Conservation (phyloP, 2,113 vertebrate species). For the Anarhynchus alexandrinus region DNA sequence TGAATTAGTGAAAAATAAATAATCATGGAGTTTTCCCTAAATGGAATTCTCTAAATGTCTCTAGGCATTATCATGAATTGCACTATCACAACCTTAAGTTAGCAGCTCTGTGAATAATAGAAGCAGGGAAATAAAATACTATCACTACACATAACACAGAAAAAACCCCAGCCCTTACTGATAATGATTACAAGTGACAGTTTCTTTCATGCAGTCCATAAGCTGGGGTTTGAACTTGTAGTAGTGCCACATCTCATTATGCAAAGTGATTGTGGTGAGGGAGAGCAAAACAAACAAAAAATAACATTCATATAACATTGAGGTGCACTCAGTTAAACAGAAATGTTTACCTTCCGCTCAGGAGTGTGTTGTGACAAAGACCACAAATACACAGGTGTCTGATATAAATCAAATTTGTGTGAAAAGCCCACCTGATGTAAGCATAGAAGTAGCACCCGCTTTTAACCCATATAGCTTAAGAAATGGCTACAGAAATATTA, state of each 20-base stretch:
- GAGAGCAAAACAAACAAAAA: neutral
- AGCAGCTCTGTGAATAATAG: neutral
- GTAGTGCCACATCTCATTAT: constrained; percentile 23
- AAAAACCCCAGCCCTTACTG: neutral
- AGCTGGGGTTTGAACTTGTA: neutral
- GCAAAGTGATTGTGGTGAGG: neutral
- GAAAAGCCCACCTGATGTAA: neutral
- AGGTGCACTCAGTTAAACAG: neutral
- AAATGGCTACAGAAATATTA: neutral
- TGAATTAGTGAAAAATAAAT: constrained; percentile 23
- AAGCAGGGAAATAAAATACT: constrained; percentile 16
- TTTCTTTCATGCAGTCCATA: constrained; percentile 8
- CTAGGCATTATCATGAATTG: neutral
- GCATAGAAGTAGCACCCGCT: neutral
- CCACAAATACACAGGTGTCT: neutral
- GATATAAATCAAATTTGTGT: neutral
- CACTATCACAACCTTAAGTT: constrained; percentile 13
- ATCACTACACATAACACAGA: neutral
- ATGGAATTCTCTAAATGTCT: neutral
- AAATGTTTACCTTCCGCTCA: neutral
- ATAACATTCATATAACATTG: neutral
- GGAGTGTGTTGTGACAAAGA: neutral
- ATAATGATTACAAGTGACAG: constrained; percentile 33
- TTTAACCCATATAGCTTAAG: neutral
- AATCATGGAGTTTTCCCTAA: constrained; percentile 5